These are phyloP conservation scores for Bellardia bayeri DNA, from an alignment of 2,888 invertebrate species.

Conservation along the genomic window DNA sequence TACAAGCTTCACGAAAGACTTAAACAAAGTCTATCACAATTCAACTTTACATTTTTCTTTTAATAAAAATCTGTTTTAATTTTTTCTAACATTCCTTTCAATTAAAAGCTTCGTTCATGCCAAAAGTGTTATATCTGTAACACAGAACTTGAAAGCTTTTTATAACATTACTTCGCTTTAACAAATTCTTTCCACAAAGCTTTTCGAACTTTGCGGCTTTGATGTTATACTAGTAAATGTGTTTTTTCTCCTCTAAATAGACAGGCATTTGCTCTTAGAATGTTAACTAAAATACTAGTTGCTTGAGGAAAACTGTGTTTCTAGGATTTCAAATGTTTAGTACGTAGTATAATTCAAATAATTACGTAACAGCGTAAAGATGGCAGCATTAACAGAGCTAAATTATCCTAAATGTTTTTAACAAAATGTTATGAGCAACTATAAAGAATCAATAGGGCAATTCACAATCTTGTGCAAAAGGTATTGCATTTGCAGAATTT, in stretches of 20 bases:
- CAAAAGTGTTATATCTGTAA: not conserved
- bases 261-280: constrained; percentile 31
- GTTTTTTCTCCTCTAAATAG: not conserved
- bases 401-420: too few species aligned
- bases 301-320: not conserved
- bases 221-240: not conserved
- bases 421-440: too few species aligned
- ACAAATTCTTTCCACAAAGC: not conserved
- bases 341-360: too few species aligned
- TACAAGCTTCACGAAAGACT: too few species aligned
- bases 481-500: too few species aligned
- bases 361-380: too few species aligned
- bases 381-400: too few species aligned
- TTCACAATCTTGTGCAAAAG: too few species aligned
- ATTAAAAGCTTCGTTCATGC: constrained; percentile 7
- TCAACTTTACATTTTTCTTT: too few species aligned
- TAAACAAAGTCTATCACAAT: too few species aligned
- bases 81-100: constrained; percentile 1
- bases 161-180: not conserved
- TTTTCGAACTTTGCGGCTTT: not conserved
- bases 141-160: constrained; percentile 24
- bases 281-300: constrained; percentile 30
- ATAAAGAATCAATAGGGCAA: too few species aligned
- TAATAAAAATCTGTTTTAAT: not conserved
- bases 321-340: too few species aligned